phyloP scores from a whole-genome alignment of 2,113 vertebrate species.

The Peucedramus taeniatus region DNA sequence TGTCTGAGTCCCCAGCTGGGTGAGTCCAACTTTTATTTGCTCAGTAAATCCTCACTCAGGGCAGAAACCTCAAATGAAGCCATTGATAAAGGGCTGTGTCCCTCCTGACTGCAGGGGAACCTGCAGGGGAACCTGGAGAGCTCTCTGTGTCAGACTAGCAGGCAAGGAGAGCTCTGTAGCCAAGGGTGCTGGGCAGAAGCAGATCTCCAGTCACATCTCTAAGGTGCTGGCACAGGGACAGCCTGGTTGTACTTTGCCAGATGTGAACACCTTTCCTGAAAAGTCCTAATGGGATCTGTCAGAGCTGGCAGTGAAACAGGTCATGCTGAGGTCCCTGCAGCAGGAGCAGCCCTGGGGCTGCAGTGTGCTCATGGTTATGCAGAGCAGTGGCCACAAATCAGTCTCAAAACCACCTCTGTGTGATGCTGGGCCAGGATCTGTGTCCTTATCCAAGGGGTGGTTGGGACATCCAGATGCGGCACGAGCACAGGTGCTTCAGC shows the following conservation, averaged over 20 bases:
- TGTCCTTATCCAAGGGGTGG: background rate
- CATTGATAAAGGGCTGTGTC: rapidly evolving
- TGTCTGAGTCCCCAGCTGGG: background rate
- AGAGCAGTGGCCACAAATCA: background rate
- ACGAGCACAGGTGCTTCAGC: rapidly evolving
- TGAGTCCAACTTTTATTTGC: background rate
- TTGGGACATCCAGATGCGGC: background rate
- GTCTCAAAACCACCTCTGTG: background rate
- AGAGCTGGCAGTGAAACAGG: background rate
- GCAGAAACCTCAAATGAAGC: background rate
- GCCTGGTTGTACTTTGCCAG: background rate
- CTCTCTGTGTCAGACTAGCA: background rate
- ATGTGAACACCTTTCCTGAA: background rate
- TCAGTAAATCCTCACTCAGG: background rate
- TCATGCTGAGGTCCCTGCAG: background rate
- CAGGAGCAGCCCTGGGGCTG: background rate
- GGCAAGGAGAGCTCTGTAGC: background rate
- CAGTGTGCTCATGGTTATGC: background rate
- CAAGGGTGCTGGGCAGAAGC: background rate
- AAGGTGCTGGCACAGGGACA: background rate
- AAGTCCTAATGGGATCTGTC: background rate
- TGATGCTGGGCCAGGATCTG: rapidly evolving
- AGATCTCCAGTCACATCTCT: background rate
- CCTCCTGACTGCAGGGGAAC: background rate
- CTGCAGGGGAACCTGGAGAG: background rate